Conservation (phyloP, 2,888 invertebrate species). For the Stratiomys singularior region DNA sequence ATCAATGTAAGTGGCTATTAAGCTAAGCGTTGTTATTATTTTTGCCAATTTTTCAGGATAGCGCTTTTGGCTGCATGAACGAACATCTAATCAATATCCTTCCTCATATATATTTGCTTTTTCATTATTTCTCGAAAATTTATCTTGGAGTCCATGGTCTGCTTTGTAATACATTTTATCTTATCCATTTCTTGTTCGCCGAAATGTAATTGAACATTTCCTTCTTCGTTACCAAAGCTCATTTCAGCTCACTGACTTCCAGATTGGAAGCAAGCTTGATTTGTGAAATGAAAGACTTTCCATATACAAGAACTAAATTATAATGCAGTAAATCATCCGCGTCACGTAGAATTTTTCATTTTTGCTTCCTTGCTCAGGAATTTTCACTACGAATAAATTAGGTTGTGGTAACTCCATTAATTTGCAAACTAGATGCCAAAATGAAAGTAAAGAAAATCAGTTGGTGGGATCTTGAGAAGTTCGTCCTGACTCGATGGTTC, state of each 20-base stretch:
- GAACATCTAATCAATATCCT: no score
- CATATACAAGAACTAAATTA: neutral
- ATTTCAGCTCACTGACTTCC: neutral
- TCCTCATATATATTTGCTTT: no score
- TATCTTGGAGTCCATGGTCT: no score
- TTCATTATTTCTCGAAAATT: no score
- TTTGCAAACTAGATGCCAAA: slow-evolving; percentile 8
- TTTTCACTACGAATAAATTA: neutral
- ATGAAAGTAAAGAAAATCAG: neutral
- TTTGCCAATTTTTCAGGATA: neutral
- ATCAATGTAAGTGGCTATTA: slow-evolving; percentile 1
- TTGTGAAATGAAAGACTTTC: neutral
- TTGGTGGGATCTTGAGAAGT: neutral
- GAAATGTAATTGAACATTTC: neutral
- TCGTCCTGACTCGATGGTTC: neutral
- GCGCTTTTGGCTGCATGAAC: no score
- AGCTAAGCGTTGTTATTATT: neutral
- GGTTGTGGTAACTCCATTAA: slow-evolving; percentile 25
- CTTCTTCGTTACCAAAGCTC: neutral
- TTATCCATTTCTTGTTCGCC: neutral
- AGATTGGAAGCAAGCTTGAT: no score
- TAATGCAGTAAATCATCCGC: neutral
- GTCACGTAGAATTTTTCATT: slow-evolving; percentile 2
- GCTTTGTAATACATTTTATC: no score
- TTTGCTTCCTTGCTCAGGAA: neutral